Conservation (phyloP, 2,113 vertebrate genomes). For the Clupea harengus region DNA sequence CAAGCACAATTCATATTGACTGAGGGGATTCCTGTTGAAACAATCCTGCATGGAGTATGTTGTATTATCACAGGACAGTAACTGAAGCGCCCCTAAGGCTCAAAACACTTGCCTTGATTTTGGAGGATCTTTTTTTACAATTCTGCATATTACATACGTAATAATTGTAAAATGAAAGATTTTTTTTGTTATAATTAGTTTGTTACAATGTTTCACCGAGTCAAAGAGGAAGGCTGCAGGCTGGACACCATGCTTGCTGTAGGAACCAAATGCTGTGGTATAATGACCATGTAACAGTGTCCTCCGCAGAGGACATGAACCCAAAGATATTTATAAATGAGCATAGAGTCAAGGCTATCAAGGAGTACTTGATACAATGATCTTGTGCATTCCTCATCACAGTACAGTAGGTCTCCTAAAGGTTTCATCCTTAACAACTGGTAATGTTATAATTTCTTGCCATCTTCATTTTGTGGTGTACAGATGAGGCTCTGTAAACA, state of each 20-base stretch:
- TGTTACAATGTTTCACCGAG: neutral
- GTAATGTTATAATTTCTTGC: neutral
- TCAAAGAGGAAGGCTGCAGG: neutral
- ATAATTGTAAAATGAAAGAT: neutral
- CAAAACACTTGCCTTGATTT: neutral
- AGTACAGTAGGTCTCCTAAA: neutral
- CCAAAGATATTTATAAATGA: constrained; percentile 36
- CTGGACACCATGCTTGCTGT: neutral
- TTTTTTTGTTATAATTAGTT: neutral
- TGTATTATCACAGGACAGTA: neutral
- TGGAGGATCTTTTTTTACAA: neutral
- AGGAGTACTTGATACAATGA: neutral
- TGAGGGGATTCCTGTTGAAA: neutral
- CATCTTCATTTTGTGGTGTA: neutral
- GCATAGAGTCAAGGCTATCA: neutral
- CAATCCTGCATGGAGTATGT: neutral
- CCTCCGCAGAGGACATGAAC: neutral
- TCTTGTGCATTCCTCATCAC: neutral
- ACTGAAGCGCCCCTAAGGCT: neutral
- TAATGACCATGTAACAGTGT: neutral
- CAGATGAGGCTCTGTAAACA: neutral
- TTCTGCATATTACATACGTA: neutral
- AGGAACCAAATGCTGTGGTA: neutral
- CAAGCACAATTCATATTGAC: neutral
- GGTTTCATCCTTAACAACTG: neutral